Evolutionary conservation across 2,113 vertebrate species (phyloP).

Genomic region (Hyperopisus bebe): DNA sequence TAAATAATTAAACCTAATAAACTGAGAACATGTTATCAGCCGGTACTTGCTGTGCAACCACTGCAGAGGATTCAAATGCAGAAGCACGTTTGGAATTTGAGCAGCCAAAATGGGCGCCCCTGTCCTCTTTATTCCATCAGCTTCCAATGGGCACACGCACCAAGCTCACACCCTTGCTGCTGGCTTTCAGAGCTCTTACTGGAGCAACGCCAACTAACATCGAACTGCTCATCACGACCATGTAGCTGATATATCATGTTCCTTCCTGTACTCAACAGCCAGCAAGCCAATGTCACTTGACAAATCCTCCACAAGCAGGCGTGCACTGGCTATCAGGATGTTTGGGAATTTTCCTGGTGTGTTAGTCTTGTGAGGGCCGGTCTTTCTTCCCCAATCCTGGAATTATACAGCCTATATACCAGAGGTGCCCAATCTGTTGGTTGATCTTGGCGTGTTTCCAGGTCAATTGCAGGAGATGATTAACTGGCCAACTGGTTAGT

Average conservation of each 20-base stretch:
- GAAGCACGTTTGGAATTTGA: not conserved
- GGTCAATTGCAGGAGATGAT: not conserved
- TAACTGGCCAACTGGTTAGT: not conserved
- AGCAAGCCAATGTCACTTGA: not conserved
- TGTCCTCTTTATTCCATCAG: not conserved
- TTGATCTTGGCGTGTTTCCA: not conserved
- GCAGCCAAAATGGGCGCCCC: not conserved
- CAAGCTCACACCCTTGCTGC: not conserved
- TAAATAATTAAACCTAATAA: conserved; percentile 1
- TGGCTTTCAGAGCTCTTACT: not conserved
- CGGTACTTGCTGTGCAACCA: not conserved
- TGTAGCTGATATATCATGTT: not conserved
- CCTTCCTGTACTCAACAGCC: not conserved
- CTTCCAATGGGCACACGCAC: not conserved
- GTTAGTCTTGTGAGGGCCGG: not conserved
- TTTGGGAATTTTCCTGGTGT: not conserved
- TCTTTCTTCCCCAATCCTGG: not conserved
- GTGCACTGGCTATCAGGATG: not conserved
- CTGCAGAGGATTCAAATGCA: not conserved
- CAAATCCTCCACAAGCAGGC: not conserved
- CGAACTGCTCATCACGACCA: not conserved
- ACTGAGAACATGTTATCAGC: not conserved
- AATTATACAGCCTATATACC: not conserved
- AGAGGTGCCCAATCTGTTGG: not conserved
- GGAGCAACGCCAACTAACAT: not conserved